Percentiles rank a stretch among this genome's conserved stretches.
phyloP scores from a whole-genome alignment of 2,888 invertebrate species.

The Caenorhabditis virilis region DNA sequence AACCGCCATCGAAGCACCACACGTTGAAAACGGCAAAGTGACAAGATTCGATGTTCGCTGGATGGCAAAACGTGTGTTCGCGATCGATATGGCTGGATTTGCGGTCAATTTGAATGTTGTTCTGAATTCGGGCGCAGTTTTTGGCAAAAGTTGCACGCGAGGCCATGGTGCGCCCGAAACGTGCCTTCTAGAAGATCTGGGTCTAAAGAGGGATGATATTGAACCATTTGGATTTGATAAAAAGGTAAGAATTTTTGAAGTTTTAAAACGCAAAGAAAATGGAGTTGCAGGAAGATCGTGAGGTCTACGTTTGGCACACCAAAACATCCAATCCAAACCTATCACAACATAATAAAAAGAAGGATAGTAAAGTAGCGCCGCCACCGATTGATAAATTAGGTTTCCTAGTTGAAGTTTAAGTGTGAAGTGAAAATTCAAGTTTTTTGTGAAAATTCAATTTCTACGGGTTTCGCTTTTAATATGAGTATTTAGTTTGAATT shows the following conservation, averaged over 20 bases:
- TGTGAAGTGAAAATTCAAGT: too few relatives aligned
- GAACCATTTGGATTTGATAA: constrained; percentile 54
- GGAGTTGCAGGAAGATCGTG: constrained; percentile 29
- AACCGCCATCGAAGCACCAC: constrained; percentile 48
- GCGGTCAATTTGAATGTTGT: constrained; percentile 48
- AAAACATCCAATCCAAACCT: constrained; percentile 37
- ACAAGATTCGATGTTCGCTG: constrained; percentile 53
- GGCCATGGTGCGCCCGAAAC: constrained; percentile 56
- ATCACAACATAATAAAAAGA: constrained; percentile 17
- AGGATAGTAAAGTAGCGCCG: too few relatives aligned
- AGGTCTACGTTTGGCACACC: constrained; percentile 48
- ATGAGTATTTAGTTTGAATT: too few relatives aligned
- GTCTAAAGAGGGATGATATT: constrained; percentile 42
- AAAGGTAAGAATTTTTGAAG: constrained; percentile 5
- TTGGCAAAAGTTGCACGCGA: constrained; percentile 46
- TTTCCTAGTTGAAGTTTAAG: too few relatives aligned
- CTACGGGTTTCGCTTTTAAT: too few relatives aligned
- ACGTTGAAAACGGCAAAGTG: constrained; percentile 49
- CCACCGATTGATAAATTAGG: too few relatives aligned
- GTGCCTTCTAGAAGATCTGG: constrained; percentile 55
- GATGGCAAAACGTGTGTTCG: constrained; percentile 50
- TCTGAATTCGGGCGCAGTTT: constrained; percentile 34
- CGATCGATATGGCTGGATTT: constrained; percentile 61
- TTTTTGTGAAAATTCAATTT: too few relatives aligned
- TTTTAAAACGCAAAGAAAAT: background rate